These are phyloP conservation scores for Sipunculus nudus DNA, from an alignment of 2,888 invertebrate species.

Conservation along the genomic window DNA sequence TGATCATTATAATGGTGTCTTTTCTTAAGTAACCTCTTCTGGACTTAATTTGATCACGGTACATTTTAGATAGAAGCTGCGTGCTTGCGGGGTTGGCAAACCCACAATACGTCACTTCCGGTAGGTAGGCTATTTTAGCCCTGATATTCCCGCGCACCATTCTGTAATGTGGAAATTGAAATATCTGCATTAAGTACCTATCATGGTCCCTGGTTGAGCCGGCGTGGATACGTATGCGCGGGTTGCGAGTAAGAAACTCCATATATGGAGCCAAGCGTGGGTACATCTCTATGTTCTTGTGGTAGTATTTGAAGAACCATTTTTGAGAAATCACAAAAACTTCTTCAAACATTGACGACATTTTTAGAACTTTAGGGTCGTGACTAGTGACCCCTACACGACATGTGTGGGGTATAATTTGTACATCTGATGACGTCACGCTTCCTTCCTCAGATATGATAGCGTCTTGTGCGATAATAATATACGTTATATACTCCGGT, in stretches of 20 bases:
- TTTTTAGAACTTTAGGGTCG: constrained; percentile 18
- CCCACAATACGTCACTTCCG: constrained; percentile 39
- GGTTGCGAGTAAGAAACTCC: constrained; percentile 27
- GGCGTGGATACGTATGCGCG: constrained; percentile 32
- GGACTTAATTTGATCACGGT: constrained; percentile 4
- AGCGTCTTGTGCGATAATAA: constrained; percentile 34
- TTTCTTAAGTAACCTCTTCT: neutral
- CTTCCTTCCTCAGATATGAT: constrained; percentile 32
- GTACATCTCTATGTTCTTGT: constrained; percentile 34
- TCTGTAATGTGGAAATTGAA: constrained; percentile 27
- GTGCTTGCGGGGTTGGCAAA: constrained; percentile 26
- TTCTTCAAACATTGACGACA: constrained; percentile 28
- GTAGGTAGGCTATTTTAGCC: constrained; percentile 38
- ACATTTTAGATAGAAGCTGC: constrained; percentile 25
- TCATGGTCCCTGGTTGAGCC: constrained; percentile 20
- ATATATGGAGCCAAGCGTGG: constrained; percentile 38
- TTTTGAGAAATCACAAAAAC: constrained; percentile 40
- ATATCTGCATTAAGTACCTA: constrained; percentile 8
- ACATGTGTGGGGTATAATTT: no score
- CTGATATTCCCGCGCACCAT: constrained; percentile 27
- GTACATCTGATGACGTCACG: no score
- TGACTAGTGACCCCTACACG: no score
- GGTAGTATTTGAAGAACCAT: constrained; percentile 38
- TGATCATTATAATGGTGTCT: constrained; percentile 6
- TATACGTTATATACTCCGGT: no score